phyloP scores from a whole-genome alignment of 2,888 invertebrate species.

The Mesorhabditis sp. region DNA sequence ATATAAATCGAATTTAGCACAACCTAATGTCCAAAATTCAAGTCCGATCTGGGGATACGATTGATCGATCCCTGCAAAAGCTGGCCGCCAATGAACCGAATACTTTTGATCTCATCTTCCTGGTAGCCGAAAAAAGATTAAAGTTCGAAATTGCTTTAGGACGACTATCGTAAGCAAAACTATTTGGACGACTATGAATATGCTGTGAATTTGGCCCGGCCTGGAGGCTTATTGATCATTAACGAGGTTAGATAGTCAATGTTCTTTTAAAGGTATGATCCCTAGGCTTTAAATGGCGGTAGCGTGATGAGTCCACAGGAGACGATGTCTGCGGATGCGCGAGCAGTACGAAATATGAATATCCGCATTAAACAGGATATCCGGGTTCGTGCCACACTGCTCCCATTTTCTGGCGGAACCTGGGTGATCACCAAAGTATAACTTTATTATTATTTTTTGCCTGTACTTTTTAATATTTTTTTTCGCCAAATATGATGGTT shows the following conservation, averaged over 20 bases:
- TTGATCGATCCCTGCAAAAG: slow-evolving; percentile 30
- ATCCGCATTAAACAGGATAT: slow-evolving; percentile 36
- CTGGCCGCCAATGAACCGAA: slow-evolving; percentile 35
- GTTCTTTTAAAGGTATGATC: background rate
- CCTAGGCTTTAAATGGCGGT: slow-evolving; percentile 34
- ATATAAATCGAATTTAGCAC: slow-evolving; percentile 9
- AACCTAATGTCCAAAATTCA: slow-evolving; percentile 40
- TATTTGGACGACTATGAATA: slow-evolving; percentile 59
- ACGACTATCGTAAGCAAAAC: slow-evolving; percentile 59
- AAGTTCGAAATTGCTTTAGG: slow-evolving; percentile 13
- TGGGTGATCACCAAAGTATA: slow-evolving; percentile 37
- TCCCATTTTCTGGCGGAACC: slow-evolving; percentile 37
- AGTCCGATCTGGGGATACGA: slow-evolving; percentile 35
- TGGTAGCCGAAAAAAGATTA: slow-evolving; percentile 13
- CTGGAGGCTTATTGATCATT: slow-evolving; percentile 59
- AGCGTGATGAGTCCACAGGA: slow-evolving; percentile 34
- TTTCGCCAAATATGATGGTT: background rate
- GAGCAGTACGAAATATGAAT: slow-evolving; percentile 35
- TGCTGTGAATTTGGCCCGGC: slow-evolving; percentile 56
- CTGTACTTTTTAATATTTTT: background rate
- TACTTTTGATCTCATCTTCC: slow-evolving; percentile 39
- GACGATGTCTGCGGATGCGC: slow-evolving; percentile 34
- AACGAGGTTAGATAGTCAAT: slow-evolving; percentile 51
- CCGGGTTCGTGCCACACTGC: slow-evolving; percentile 32
- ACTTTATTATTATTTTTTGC: background rate